Base-by-base conservation (phyloP, 2,113 vertebrate genomes). In the Rhipidura dahli region DNA sequence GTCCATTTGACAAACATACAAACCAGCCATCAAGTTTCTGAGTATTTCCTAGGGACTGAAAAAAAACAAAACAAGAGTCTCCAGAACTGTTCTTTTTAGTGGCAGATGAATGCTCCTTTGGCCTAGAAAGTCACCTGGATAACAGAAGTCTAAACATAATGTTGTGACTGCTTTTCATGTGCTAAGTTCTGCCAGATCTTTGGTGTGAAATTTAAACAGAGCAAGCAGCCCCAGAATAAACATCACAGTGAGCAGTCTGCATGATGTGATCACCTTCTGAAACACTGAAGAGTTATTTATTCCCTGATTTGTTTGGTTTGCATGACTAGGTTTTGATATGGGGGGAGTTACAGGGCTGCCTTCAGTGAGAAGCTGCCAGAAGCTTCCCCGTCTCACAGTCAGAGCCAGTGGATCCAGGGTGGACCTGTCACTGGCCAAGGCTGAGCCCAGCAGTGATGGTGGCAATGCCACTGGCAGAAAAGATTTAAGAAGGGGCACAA, bases 331-430 rank as follows among this genome's bases (percentile, higher is more conserved):
- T 42, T 71, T 64, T 42, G 26, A 10, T 23, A 40, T 42, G 22
- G 10, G 26, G 33, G 35, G 30, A 26, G 42, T 17, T 40, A 4
- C 21, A 35, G 31, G 30, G 5, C 7, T 26, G 42, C 30, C 20
- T 30, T 30, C 42, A n/a, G 35, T 50, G 35, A 66, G 61, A 35
- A 57, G 70, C 24, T 66, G n/a, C 42, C 59, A 65, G n/a, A 56
- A 30, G 30, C 26, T 50, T 42, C 31, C 35, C 21, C 0, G 0
- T 50, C 26, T 18, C 15, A 22, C 3, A 35, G 42, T 14, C 57
- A 33, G 14, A 2, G 4, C 21, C 53, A 65, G 28, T 2, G 3
- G 39, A 23, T 75, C 33, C 23, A 21, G 47, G 16, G 13, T 17
- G 11, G 39, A 19, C 7, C 1, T 7, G 4, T 13, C 13, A 56